A percentile compares a stretch with the other conserved stretches of the same genome.
Evolutionary conservation across 2,888 invertebrate species (phyloP).

Genomic region (Troides helena): DNA sequence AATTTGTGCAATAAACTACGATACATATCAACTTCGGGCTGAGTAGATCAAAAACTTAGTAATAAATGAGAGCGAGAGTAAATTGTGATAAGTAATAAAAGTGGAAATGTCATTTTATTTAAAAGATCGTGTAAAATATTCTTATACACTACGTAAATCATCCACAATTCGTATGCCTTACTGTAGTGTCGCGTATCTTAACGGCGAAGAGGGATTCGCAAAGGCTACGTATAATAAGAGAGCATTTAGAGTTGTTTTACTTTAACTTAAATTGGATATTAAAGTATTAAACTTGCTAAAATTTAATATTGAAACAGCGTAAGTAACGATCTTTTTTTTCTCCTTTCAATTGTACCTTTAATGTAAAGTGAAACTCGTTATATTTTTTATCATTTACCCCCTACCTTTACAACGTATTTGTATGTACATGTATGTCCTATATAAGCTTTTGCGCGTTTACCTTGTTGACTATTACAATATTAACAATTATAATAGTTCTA

Average conservation of each 20-base stretch:
- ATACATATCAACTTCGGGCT: conserved; percentile 79
- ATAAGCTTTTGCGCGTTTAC: conserved; percentile 76
- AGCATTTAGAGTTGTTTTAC: conserved; percentile 25
- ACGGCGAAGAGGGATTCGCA: conserved; percentile 32
- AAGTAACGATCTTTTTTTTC: conserved; percentile 47
- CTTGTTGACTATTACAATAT: conserved; percentile 76
- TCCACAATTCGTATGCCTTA: conserved; percentile 69
- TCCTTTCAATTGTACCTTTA: conserved; percentile 47
- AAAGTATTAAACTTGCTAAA: conserved; percentile 40
- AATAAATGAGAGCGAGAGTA: conserved; percentile 62
- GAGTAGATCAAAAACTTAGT: conserved; percentile 55
- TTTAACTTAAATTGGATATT: conserved; percentile 37
- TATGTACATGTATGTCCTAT: conserved; percentile 41
- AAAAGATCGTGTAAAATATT: conserved; percentile 56
- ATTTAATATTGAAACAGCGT: conserved; percentile 44
- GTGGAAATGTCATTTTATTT: conserved; percentile 43
- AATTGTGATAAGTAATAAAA: conserved; percentile 63
- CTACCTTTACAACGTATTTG: conserved; percentile 60
- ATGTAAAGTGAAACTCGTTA: conserved; percentile 49
- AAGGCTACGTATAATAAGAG: conserved; percentile 3
- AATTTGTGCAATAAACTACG: conserved; percentile 75
- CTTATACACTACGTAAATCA: conserved; percentile 66
- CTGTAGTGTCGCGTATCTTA: conserved; percentile 55
- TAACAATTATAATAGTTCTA: conserved; percentile 49
- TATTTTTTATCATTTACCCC: conserved; percentile 75